Evolutionary conservation across 2,888 invertebrate genomes (phyloP).

Genomic region (Sturmia bella): DNA sequence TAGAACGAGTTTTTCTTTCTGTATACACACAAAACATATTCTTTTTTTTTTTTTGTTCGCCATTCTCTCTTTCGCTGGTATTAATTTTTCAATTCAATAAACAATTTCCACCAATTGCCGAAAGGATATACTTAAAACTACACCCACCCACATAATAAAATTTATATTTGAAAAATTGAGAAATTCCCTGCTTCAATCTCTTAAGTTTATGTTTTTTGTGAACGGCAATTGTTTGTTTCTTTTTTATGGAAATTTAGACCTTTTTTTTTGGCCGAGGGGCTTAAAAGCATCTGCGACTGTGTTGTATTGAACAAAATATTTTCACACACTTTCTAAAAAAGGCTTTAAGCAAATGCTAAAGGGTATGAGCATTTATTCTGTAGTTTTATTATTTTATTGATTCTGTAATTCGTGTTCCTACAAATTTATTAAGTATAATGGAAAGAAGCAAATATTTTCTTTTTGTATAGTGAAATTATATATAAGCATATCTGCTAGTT

Average conservation of each 20-base stretch:
- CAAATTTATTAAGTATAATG: too few relatives aligned
- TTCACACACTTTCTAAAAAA: neutral
- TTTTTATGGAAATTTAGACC: neutral
- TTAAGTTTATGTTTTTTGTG: neutral
- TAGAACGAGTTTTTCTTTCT: too few relatives aligned
- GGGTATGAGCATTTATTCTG: slow-evolving; percentile 15
- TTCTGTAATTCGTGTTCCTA: too few relatives aligned
- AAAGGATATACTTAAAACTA: slow-evolving; percentile 11
- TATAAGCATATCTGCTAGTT: too few relatives aligned
- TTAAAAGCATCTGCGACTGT: slow-evolving; percentile 12
- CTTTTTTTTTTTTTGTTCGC: neutral
- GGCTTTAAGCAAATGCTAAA: neutral
- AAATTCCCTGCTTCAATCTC: neutral
- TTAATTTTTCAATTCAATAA: slow-evolving; percentile 2
- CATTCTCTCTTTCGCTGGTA: neutral
- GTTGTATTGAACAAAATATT: slow-evolving; percentile 20
- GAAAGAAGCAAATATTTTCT: too few relatives aligned
- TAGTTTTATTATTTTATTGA: too few relatives aligned
- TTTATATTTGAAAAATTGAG: neutral
- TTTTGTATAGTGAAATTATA: too few relatives aligned
- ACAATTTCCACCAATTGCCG: neutral
- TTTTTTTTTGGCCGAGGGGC: neutral
- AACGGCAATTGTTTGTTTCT: neutral
- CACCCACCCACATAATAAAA: neutral
- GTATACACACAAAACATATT: slow-evolving; percentile 14